These are phyloP conservation scores for Scolopax rusticola DNA, from an alignment of 2,797 vertebrate genomes.

Conservation along the genomic window DNA sequence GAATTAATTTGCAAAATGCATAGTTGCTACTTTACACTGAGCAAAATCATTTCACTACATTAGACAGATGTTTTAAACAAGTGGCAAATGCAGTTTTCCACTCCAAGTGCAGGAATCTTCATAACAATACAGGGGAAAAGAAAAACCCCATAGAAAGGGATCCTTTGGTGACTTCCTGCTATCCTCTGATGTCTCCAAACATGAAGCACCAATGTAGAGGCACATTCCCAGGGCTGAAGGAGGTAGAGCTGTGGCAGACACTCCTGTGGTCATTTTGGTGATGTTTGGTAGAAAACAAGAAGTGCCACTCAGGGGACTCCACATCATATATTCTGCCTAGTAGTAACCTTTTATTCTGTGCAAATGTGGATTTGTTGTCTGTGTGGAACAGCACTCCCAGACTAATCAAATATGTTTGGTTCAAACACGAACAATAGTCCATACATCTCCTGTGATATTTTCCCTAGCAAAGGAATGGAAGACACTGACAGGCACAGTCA, in stretches of 20 bases:
- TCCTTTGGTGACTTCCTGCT: background rate
- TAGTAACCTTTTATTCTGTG: background rate
- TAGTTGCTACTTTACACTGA: background rate
- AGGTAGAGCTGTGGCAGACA: background rate
- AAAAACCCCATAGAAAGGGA: background rate
- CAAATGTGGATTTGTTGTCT: background rate
- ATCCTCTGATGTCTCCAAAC: background rate
- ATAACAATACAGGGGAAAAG: background rate
- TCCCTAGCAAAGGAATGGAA: background rate
- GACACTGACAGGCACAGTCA: background rate
- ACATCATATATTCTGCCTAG: background rate
- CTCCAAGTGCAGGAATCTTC: background rate
- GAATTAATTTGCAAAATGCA: background rate
- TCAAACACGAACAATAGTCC: background rate
- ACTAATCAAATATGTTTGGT: background rate
- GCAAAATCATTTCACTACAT: background rate
- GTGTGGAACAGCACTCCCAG: background rate
- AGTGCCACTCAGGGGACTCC: background rate
- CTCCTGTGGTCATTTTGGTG: background rate
- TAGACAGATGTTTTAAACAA: background rate
- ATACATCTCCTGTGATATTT: background rate
- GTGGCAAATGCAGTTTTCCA: background rate
- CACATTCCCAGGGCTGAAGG: background rate
- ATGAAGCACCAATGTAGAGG: background rate
- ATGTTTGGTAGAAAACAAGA: background rate